phyloP scores from a whole-genome alignment of 1,140 invertebrate species.

The Eupeodes corollae region DNA sequence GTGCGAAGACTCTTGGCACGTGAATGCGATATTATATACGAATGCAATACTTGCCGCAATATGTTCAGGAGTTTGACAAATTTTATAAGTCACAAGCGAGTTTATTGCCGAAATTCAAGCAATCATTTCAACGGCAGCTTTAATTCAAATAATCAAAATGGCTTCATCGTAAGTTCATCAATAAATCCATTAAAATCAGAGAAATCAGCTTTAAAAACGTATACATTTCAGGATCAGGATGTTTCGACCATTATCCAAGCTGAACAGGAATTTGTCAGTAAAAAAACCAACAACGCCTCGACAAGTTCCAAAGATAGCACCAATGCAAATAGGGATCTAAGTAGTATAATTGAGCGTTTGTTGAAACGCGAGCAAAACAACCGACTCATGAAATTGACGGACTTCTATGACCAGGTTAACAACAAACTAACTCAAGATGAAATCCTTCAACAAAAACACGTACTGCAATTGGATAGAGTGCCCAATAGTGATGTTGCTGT shows the following conservation, averaged over 20 bases:
- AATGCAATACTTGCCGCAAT: conserved; percentile 73
- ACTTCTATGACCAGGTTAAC: conserved; percentile 7
- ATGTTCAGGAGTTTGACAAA: conserved; percentile 72
- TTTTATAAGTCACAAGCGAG: conserved; percentile 72
- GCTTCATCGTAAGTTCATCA: conserved; percentile 41
- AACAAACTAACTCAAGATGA: conserved; percentile 4
- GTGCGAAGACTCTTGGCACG: conserved; percentile 55
- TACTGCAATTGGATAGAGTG: conserved; percentile 23
- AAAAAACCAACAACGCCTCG: conserved; percentile 21
- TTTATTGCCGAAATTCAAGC: conserved; percentile 51
- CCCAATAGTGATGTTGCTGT: conserved; percentile 24
- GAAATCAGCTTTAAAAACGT: conserved; percentile 2
- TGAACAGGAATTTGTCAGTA: conserved; percentile 18
- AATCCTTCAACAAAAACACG: conserved; percentile 1
- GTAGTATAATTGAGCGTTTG: conserved; percentile 29
- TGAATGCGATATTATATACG: conserved; percentile 74
- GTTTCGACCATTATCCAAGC: conserved; percentile 26
- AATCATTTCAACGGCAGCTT: conserved; percentile 35
- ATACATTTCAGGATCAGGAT: conserved; percentile 18
- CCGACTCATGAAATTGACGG: conserved; percentile 1
- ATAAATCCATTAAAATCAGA: not conserved
- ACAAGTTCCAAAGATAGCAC: conserved; percentile 1
- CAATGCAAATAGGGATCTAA: conserved; percentile 16
- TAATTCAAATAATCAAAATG: conserved; percentile 15
- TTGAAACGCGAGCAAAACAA: conserved; percentile 3